Evolutionary conservation across 2,113 vertebrate genomes (phyloP).

Genomic region (Lathamus discolor): DNA sequence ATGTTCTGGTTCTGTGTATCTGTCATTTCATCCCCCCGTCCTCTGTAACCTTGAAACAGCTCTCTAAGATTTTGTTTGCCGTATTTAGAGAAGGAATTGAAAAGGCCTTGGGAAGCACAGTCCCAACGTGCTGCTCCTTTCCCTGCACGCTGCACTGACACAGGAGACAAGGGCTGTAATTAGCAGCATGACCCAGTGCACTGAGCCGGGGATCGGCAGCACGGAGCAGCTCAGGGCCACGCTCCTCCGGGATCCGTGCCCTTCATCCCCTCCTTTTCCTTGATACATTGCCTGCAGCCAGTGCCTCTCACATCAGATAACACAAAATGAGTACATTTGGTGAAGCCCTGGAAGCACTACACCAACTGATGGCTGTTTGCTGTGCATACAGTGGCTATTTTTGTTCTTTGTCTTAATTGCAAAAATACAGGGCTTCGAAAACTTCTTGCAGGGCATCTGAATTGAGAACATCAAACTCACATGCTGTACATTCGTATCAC

Average conservation of each 20-base stretch:
- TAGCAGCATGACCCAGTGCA: neutral
- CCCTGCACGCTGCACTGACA: conserved; percentile 32
- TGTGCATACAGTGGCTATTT: rapidly evolving
- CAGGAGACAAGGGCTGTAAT: conserved; percentile 28
- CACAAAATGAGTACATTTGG: neutral
- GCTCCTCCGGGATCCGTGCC: neutral
- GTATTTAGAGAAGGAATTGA: neutral
- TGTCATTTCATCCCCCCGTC: neutral
- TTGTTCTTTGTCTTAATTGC: neutral
- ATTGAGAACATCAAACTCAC: neutral
- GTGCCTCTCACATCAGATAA: conserved; percentile 12
- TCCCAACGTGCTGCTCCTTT: neutral
- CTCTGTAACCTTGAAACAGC: neutral
- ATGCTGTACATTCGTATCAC: rapidly evolving
- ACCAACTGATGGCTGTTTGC: neutral
- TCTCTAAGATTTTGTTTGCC: neutral
- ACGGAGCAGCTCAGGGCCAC: neutral
- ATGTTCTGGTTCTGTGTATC: neutral
- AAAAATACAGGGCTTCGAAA: neutral
- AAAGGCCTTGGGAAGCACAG: conserved; percentile 5
- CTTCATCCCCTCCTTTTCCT: conserved; percentile 21
- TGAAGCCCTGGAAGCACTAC: neutral
- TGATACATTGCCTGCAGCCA: neutral
- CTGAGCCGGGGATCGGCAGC: neutral
- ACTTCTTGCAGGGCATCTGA: neutral